Evolutionary conservation across 2,797 vertebrate species (phyloP).

Genomic region (Enteromius trimaculatus): DNA sequence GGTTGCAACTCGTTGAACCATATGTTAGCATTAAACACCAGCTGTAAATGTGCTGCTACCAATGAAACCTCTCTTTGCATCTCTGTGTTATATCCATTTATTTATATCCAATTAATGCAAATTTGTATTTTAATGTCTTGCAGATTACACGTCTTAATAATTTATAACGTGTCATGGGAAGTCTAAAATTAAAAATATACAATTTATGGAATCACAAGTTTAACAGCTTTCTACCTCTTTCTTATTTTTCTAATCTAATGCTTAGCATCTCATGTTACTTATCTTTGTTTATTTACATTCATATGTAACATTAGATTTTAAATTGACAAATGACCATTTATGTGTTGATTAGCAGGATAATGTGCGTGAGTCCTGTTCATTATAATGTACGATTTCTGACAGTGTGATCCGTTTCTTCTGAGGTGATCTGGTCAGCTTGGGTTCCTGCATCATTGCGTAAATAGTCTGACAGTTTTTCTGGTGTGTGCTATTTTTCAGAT

Average conservation of each 20-base stretch:
- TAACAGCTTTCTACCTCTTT: background rate
- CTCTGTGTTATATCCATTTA: background rate
- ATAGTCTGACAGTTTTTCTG: background rate
- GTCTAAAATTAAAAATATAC: background rate
- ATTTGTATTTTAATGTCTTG: background rate
- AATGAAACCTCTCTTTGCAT: background rate
- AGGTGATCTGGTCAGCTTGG: background rate
- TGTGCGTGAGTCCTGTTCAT: background rate
- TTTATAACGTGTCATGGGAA: background rate
- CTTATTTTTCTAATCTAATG: background rate
- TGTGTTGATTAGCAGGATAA: background rate
- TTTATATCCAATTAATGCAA: too few relatives aligned
- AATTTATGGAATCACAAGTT: too few relatives aligned
- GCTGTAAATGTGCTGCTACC: background rate
- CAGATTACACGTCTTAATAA: background rate
- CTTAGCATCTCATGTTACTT: background rate
- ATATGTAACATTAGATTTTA: background rate
- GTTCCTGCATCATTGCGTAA: background rate
- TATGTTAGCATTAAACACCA: constrained; percentile 40
- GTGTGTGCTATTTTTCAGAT: background rate
- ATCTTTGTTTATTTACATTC: background rate
- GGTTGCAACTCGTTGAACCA: background rate
- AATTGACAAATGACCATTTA: background rate
- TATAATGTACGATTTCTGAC: background rate
- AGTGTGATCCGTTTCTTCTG: background rate